Conservation (phyloP, 2,888 invertebrate species). For the Drosophila birchii region DNA sequence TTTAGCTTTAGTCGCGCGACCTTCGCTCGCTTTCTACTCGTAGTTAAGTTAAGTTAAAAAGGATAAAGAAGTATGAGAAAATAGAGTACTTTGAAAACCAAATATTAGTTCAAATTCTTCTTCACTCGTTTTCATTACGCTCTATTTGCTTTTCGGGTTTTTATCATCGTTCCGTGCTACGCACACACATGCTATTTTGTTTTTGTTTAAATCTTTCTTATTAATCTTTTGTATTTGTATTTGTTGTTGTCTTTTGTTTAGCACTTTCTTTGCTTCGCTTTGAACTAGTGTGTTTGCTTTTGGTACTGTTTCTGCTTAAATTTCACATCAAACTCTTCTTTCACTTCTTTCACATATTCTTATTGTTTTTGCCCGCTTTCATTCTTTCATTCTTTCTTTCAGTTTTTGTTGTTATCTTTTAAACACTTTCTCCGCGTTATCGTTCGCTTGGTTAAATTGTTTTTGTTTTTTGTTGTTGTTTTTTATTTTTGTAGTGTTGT, state of each 20-base stretch:
- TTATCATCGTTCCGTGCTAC: conserved; percentile 21
- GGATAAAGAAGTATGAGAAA: conserved; percentile 35
- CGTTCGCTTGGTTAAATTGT: conserved; percentile 12
- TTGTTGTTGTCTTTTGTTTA: conserved; percentile 26
- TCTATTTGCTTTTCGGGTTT: conserved; percentile 16
- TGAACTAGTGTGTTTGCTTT: conserved; percentile 28
- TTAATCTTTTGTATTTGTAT: neutral
- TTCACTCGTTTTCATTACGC: conserved; percentile 33
- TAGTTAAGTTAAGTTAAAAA: conserved; percentile 34
- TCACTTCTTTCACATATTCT: conserved; percentile 33
- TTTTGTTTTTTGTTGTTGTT: too few relatives aligned
- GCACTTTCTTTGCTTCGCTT: conserved; percentile 22
- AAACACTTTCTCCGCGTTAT: conserved; percentile 18
- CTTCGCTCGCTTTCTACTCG: conserved; percentile 30
- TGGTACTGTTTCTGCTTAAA: conserved; percentile 17
- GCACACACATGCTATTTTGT: conserved; percentile 25
- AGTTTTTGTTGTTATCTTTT: conserved; percentile 29
- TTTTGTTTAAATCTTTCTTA: neutral
- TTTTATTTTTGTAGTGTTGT: neutral
- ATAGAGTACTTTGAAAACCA: conserved; percentile 44
- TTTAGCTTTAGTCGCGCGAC: conserved; percentile 21
- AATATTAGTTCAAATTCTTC: conserved; percentile 47
- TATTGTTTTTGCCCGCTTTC: conserved; percentile 20
- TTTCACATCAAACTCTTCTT: conserved; percentile 24
- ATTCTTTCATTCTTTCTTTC: neutral